phyloP scores from a whole-genome alignment of 2,113 vertebrate species.

The Phainopepla nitens region DNA sequence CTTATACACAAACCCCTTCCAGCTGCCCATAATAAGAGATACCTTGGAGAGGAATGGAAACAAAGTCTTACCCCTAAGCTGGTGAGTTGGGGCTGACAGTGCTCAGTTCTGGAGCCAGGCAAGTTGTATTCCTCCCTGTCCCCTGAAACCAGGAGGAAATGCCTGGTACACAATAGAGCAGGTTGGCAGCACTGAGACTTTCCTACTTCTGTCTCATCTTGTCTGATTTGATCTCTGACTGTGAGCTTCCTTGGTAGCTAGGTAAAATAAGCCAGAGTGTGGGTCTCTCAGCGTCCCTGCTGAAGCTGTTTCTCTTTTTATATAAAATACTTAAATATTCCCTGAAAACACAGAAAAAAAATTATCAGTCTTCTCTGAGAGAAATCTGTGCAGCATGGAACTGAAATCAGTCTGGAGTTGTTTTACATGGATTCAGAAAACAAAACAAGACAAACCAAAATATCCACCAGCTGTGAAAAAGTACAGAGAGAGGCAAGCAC shows the following conservation, averaged over 20 bases:
- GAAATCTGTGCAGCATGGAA: not conserved
- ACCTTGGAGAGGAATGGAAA: not conserved
- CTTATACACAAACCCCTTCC: fast-evolving
- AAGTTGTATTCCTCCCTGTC: not conserved
- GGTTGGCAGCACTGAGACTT: not conserved
- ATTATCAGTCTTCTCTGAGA: not conserved
- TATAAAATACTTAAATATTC: not conserved
- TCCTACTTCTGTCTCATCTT: not conserved
- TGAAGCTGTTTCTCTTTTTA: not conserved
- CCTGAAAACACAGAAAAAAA: not conserved
- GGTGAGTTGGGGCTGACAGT: not conserved
- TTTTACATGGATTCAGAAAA: not conserved
- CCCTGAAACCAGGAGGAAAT: not conserved
- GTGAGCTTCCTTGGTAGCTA: not conserved
- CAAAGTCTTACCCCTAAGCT: not conserved
- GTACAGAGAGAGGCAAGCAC: not conserved
- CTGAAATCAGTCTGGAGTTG: not conserved
- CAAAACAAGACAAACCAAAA: not conserved
- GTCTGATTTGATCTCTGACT: not conserved
- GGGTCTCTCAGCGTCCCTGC: not conserved
- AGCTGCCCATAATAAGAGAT: not conserved
- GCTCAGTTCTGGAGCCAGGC: not conserved
- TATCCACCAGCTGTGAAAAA: not conserved
- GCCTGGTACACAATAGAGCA: not conserved
- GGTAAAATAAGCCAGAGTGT: not conserved